Base-by-base conservation (phyloP, 2,113 vertebrate genomes). In the Vidua chalybeata region DNA sequence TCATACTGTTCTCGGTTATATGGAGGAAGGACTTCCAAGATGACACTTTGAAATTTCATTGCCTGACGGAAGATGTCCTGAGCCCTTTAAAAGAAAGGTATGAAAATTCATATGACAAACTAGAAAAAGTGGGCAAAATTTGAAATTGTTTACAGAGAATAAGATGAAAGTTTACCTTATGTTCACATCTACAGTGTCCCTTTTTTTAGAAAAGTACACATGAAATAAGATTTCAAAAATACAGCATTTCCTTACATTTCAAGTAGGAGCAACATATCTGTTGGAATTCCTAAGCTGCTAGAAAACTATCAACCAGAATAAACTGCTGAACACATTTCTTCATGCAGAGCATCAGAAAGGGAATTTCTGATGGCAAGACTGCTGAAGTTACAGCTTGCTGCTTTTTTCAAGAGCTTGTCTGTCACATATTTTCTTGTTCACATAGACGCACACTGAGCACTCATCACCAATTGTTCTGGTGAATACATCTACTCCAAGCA, bases 1-100 rank as follows among this genome's bases (percentile, higher is more conserved):
- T 99, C 99, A 52, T 99, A 99, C 35, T 98, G 98, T 9, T 99
- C 99, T 81, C 98, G 98, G 94, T 98, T 98, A 93, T 96, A 96
- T 4, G 98, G 97, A 86, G 99, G 98, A 92, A 99, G 97, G 18
- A 99, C 98, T 85, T 99, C 98, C 86, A 99, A 96, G 17, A 97
- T 68, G 22, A 99, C 98, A 8, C 87, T 90, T 2, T 97, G 97
- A 56, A 98, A 98, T 64, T 98, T 99, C 99, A 99, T 99, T 12
- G 99, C 99, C 94, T 99, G 98, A 15, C 99, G 99, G 89, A 99
- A 99, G 51, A 99, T 96, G 78, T 99, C 99, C 94, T 99, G 99
- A 89, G 99, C 98, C 96, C 99, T 99, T 92, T 39, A 82, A 97
- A 95, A 94, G 37, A 94, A 59, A 91, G 15, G 27, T 6, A 83